These are phyloP conservation scores for Anisognathus igniventris DNA, from an alignment of 2,797 vertebrate species.

Conservation along the genomic window DNA sequence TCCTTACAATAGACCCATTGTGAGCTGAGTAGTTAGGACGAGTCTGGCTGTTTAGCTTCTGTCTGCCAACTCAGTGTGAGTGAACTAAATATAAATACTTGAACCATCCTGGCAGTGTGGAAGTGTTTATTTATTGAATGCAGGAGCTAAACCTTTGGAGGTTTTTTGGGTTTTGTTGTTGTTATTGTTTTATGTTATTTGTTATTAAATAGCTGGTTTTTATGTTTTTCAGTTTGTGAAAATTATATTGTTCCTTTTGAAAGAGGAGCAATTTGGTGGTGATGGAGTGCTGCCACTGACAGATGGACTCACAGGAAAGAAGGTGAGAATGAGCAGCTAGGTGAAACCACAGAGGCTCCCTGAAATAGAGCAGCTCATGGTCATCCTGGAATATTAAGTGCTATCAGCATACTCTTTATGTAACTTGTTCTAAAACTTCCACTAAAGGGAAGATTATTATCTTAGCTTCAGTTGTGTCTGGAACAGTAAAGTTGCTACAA, in stretches of 20 bases:
- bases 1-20: neutral
- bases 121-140: neutral
- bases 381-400: neutral
- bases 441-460: neutral
- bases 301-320: conserved; percentile 79
- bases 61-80: conserved; percentile 42
- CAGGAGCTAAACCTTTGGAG: neutral
- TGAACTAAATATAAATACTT: conserved; percentile 58
- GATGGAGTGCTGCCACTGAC: conserved; percentile 76
- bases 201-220: neutral
- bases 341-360: neutral
- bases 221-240: neutral
- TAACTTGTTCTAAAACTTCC: neutral
- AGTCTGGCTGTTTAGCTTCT: conserved; percentile 37
- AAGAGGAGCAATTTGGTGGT: conserved; percentile 64
- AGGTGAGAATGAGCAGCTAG: conserved; percentile 67
- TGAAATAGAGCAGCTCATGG: neutral
- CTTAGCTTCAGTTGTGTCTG: neutral
- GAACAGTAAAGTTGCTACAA: neutral
- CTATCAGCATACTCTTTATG: neutral
- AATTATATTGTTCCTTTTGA: neutral
- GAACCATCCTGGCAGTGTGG: neutral
- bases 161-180: neutral
- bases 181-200: neutral
- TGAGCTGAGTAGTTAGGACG: conserved; percentile 29